Base-by-base conservation (phyloP, 2,113 vertebrate genomes). In the Ctenomys sociabilis region DNA sequence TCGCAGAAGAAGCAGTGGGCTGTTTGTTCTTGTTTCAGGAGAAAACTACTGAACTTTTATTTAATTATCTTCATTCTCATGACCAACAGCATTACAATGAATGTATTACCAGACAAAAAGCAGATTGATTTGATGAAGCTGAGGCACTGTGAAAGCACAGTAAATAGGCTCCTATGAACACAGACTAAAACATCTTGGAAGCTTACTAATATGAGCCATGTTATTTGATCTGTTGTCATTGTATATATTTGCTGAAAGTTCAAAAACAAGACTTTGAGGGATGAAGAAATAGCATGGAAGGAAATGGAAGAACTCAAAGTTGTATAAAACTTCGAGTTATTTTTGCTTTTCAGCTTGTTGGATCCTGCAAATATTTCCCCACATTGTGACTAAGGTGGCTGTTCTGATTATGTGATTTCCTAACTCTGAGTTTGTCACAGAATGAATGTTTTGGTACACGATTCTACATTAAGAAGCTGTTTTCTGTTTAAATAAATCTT, bases 1-100 rank as follows among this genome's bases (percentile, higher is more conserved):
- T 90, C 93, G 66, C 66, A 5, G 0, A 0, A 43, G 35, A 40
- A 90, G 12, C 86, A 2, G 37, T 35, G 14, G 45, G 37, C n/a
- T 82, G 40, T 72, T 66, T 45, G 63, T 64, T 96, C 89, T 16
- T 66, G 7, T 84, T 95, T 85, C 59, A 61, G 0, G 0, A 77
- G 1, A 5, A 66, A 2, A 9, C 59, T 91, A 84, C 35, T 6
- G 7, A 88, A 87, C 4, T 91, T 78, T 81, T 78, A 0, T 87
- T 98, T 66, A 94, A 90, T 97, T 94, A 92, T 78, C 64, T 66
- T 85, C 97, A 54, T 97, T 95, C 82, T 95, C 83, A 88, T 93
- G 90, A 97, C 94, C 81, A 73, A 57, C 24, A 40, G 16, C 12
- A 82, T 90, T 70, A 95, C 85, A 97, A 93, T 95, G 77, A 85